Evolutionary conservation across 2,888 invertebrate species (phyloP), one percentile per base, ranked within the genome.

Genomic region (Platycnemis pennipes): DNA sequence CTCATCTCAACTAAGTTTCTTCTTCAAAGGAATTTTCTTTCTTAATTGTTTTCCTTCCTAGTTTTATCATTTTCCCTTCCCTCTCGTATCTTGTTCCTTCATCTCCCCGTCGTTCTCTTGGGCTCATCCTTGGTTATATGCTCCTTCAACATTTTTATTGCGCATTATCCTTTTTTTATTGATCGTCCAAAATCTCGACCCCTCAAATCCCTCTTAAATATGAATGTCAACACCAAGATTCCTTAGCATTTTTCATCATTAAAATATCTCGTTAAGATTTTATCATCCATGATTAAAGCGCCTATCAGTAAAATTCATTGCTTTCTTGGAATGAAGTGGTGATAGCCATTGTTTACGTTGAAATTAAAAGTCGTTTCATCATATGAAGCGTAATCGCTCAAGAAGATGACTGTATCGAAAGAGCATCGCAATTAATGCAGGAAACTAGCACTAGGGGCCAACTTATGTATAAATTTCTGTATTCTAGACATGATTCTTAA

Each of bases 1-100:
- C 37, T 37, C 77, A 49, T 37, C 77, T n/a, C 37, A 31, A 77
- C 37, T 77, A 77, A 77, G 77, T 77, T 77, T 77, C 77, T 77
- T 77, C 77, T 77, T 77, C 77, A 77, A 77, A 77, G 77, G 77
- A 77, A 37, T 77, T 77, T 77, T 77, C 77, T 77, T 77, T 77
- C 77, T 77, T 77, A 77, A 77, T 77, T 77, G 77, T 77, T 77
- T 77, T 11, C 77, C 77, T 16, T 37, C 77, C 77, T 77, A 11
- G 31, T 37, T 37, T 77, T 37, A 77, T 77, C 37, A 37, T 37
- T 37, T 26, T 87, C 87, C 86, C 86, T 44, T n/a, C n/a, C 86
- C 44, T 8, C 42, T 37, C n/a, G n/a, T n/a, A n/a, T n/a, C n/a
- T n/a, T n/a, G n/a, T n/a, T n/a, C n/a, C n/a, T n/a, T n/a, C n/a